Percentiles rank a stretch among this genome's conserved stretches.
Conservation (phyloP, 2,888 invertebrate species). For the Mycogona germanica region DNA sequence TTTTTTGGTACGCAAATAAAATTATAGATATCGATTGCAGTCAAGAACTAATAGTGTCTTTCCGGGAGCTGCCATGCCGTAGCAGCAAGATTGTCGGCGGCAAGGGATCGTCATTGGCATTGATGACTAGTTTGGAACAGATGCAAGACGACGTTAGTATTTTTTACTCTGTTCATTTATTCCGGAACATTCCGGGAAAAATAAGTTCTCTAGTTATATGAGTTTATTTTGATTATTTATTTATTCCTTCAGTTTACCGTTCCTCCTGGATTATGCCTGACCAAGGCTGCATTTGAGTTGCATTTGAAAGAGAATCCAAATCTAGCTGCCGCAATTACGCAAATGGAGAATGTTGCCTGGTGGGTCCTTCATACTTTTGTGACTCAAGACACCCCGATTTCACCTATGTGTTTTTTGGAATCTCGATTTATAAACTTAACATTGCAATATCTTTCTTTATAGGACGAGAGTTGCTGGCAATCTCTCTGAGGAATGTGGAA, state of each 20-base stretch:
- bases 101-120: conserved; percentile 19
- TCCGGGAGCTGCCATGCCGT: conserved; percentile 32
- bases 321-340: conserved; percentile 39
- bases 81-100: conserved; percentile 17
- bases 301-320: conserved; percentile 42
- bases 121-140: no score
- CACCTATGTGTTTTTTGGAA: not conserved
- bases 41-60: conserved; percentile 31
- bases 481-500: conserved; percentile 10
- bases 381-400: no score
- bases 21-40: not conserved
- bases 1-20: no score
- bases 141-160: no score
- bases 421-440: not conserved
- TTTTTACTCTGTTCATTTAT: no score
- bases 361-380: not conserved
- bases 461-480: conserved; percentile 5
- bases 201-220: no score
- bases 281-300: conserved; percentile 46
- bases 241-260: conserved; percentile 47
- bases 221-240: no score
- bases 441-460: not conserved
- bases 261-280: conserved; percentile 58
- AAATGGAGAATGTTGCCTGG: conserved; percentile 41
- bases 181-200: no score